phyloP scores from a whole-genome alignment of 2,113 vertebrate species.

The Noturus placidus region DNA sequence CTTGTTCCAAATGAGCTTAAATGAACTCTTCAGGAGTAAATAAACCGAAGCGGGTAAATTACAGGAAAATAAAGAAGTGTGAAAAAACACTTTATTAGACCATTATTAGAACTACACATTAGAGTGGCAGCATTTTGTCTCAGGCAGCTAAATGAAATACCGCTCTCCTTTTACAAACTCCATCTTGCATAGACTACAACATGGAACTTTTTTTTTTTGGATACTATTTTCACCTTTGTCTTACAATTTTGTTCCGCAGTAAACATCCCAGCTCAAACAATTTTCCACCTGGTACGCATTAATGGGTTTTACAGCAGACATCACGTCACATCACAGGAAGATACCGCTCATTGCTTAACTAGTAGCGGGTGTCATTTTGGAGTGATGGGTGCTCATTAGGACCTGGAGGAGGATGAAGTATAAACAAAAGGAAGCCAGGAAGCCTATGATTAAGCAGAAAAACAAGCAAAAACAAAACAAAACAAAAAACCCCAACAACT shows the following conservation, averaged over 20 bases:
- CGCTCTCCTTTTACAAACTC: constrained; percentile 63
- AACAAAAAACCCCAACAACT: no score
- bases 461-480: neutral
- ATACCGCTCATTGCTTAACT: constrained; percentile 15
- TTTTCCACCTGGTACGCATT: constrained; percentile 60
- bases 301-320: constrained; percentile 54
- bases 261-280: constrained; percentile 56
- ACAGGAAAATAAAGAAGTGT: constrained; percentile 41
- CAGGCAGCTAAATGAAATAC: constrained; percentile 53
- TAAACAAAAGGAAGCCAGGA: constrained; percentile 3
- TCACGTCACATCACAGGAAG: constrained; percentile 10
- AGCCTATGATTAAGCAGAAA: neutral
- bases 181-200: constrained; percentile 52
- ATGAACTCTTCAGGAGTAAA: constrained; percentile 22
- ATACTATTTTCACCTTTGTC: neutral
- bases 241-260: constrained; percentile 47
- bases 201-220: constrained; percentile 56
- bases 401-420: constrained; percentile 18
- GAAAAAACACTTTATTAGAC: constrained; percentile 58
- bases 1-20: neutral
- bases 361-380: neutral
- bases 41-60: constrained; percentile 40
- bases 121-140: constrained; percentile 56
- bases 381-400: constrained; percentile 31
- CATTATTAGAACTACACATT: constrained; percentile 31